Base-by-base conservation (phyloP, 2,888 invertebrate genomes). In the Drosophila sordidapex region DNA sequence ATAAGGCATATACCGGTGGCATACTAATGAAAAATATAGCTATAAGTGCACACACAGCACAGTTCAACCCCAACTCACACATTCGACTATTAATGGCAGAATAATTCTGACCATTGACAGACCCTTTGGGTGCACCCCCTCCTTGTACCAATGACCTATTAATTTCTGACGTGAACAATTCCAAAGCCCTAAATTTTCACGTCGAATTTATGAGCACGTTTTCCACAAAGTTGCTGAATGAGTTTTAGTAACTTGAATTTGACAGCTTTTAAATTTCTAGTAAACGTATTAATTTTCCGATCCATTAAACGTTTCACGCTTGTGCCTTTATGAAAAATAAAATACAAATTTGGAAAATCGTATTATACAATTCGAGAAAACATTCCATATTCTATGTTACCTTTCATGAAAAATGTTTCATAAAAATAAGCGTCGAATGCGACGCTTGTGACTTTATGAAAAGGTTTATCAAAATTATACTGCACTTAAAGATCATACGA, bases 61-160 rank as follows among this genome's bases (percentile, higher is more conserved):
- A 62, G 40, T 36, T 51, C 36, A 36, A 35, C 58, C 25, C 62
- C 33, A 54, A 38, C 46, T 25, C 56, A 54, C 40, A 36, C 35
- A 52, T 25, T 35, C 46, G 36, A 27, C 18, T 83, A 88, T 74
- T 76, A 79, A 81, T 74, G 72, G 61, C 76, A 61, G 61, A 70
- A 86, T 63, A 74, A 69, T 78, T 61, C 54, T 72, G 60, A 67
- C 59, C 67, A 70, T 53, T 77, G 67, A 31, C 29, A 27, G 36
- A 52, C 49, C 36, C 46, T 56, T 29, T 58, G 36, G 51, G 40
- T 29, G 18, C 51, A 53, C 43, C 40, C 54, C 49, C 40, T 54
- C 49, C 53, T 38, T 57, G 52, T 72, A 72, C 72, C 72, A 75
- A 67, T 85, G 75, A 89, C 85, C 89, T 84, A 89, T 89, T 85